Evolutionary conservation across 2,113 vertebrate species (phyloP).

Genomic region (Podarcis raffonei): DNA sequence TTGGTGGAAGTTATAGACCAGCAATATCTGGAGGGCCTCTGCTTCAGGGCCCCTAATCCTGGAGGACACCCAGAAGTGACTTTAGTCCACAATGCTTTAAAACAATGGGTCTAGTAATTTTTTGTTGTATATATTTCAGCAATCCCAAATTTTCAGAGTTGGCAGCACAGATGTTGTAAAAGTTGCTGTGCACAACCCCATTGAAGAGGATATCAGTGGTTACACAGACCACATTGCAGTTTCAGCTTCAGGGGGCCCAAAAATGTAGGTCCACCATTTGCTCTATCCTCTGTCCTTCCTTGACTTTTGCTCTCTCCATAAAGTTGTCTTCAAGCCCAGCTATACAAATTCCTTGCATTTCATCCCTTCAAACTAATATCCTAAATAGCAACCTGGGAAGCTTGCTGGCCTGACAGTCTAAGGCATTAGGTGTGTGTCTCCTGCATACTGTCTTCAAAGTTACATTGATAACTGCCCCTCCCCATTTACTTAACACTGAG

Average conservation of each 20-base stretch:
- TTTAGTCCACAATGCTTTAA: too few species aligned
- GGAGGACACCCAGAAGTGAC: too few species aligned
- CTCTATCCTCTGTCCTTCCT: neutral
- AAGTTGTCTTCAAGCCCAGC: neutral
- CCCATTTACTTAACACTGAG: neutral
- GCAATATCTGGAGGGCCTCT: neutral
- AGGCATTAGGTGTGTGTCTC: neutral
- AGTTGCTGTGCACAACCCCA: too few species aligned
- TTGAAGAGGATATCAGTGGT: too few species aligned
- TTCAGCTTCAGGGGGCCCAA: too few species aligned
- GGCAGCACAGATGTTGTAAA: too few species aligned
- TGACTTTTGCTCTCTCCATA: neutral
- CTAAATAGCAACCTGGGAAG: neutral
- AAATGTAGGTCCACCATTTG: too few species aligned
- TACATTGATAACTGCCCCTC: neutral
- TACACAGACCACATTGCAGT: too few species aligned
- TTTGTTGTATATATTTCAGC: too few species aligned
- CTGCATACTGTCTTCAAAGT: neutral
- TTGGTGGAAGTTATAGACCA: neutral
- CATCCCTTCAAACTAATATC: neutral
- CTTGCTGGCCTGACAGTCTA: neutral
- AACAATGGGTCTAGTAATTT: too few species aligned
- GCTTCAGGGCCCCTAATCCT: too few species aligned
- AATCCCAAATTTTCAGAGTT: too few species aligned
- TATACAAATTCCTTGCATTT: neutral